These are phyloP conservation scores for Piaya cayana DNA, from an alignment of 2,113 vertebrate genomes.

Conservation along the genomic window DNA sequence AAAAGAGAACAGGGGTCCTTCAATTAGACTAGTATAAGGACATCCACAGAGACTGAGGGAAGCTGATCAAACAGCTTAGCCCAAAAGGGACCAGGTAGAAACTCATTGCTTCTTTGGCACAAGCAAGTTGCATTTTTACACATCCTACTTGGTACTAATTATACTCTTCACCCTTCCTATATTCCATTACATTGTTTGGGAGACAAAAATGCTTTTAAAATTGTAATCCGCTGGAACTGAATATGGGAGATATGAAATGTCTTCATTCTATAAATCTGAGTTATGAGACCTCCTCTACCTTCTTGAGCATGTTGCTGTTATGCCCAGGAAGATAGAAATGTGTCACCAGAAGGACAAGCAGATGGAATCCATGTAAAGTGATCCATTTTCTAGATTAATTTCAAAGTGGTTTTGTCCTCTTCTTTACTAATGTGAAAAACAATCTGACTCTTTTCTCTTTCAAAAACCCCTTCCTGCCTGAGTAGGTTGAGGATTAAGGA, in stretches of 20 bases:
- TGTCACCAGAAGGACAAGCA: not conserved
- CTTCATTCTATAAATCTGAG: not conserved
- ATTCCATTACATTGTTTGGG: conserved; percentile 41
- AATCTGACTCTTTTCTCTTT: not conserved
- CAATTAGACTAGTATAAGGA: conserved; percentile 84
- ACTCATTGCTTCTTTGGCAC: conserved; percentile 71
- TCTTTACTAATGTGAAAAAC: not conserved
- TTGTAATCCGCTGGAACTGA: not conserved
- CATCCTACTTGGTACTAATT: conserved; percentile 71
- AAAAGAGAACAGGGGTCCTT: conserved; percentile 84
- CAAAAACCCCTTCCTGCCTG: not conserved
- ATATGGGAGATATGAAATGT: not conserved
- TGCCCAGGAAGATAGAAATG: not conserved
- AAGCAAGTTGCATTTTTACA: conserved; percentile 60
- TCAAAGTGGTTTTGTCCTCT: not conserved
- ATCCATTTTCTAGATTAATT: not conserved
- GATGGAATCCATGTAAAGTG: not conserved
- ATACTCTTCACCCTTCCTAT: conserved; percentile 42
- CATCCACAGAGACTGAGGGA: conserved; percentile 81
- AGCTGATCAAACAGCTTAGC: conserved; percentile 84
- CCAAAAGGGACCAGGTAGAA: conserved; percentile 84
- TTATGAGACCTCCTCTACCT: not conserved
- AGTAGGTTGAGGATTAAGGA: not conserved
- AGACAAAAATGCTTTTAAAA: conserved; percentile 29
- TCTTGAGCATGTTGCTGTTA: not conserved